Evolutionary conservation across 2,113 vertebrate genomes (phyloP), one percentile per base, ranked within the genome.

Genomic region (Mugil cephalus): DNA sequence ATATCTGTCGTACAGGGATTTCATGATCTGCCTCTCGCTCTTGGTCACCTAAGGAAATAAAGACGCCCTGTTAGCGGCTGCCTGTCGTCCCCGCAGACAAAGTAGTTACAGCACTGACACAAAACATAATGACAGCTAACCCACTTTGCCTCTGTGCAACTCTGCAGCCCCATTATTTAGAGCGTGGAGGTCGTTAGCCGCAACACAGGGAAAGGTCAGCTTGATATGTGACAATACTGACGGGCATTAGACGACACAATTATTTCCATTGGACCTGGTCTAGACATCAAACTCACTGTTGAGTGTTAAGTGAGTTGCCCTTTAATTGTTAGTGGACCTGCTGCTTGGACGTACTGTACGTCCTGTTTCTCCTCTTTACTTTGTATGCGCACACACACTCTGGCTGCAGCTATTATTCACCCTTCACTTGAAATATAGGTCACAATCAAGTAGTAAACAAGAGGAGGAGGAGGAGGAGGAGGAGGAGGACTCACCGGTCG

Each of bases 1-100:
- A 74, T 99, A 99, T 76, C 97, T 88, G 88, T 99, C 98, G 17
- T 99, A 99, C n/a, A 99, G 87, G 0, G 98, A 96, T 69, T 98
- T 99, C 98, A 98, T 98, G 68, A 96, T 92, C 70, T 96, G 96
- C 9, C 98, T 94, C 74, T 99, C 98, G 0, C 77, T 94, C 90
- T 97, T 98, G 24, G 95, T 98, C 48, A 97, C 95, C 98, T 99
- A 40, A 3, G 54, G 70, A 21, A 74, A 48, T 18, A 40, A 17
- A 71, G 11, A 52, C 12, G 34, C 1, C 36, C 43, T 17, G 17
- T 91, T 59, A 58, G 58, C 15, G 4, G 46, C 36, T 15, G 53
- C n/a, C 61, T 54, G 19, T 1, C 4, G 2, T 46, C 21, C 21
- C 36, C 50, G 39, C 43, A 58, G 11, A 15, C n/a, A 35, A 39